Evolutionary conservation across 2,888 invertebrate species (phyloP), one percentile per base, ranked within the genome.

Genomic region (Perizoma affinitatum): DNA sequence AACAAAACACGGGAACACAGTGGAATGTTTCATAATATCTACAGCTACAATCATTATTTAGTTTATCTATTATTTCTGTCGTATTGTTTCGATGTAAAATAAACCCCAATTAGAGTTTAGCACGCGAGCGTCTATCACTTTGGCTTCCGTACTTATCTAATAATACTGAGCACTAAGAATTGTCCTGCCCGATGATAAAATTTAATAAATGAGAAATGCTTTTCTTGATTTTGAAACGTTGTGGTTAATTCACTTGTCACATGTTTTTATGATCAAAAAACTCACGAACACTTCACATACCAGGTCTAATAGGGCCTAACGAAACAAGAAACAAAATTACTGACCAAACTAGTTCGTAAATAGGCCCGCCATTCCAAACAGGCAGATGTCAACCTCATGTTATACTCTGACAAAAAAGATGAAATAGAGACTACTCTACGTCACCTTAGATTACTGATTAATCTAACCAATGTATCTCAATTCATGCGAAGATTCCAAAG

Each of bases 11-110:
- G 69, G 52, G 58, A 72, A 69, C 62, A 68, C 70, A 73, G 70
- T 69, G 70, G 72, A 68, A 66, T 58, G 67, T 77, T 76, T 73
- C 73, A 68, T 66, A 75, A 73, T 72, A 65, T 59, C 68, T 69
- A 69, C 65, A 58, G 66, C 66, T 70, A 70, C 65, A 64, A 63
- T 65, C 61, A 63, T 67, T 67, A 71, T 67, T 73, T 68, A 70
- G 65, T 73, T 68, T 63, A 65, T 63, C 51, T 58, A 61, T 67
- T 48, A 63, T 47, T 59, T 58, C 49, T 58, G 62, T 63, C 49
- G 54, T 62, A 67, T 67, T 67, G 64, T 61, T 61, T 49, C 52
- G 54, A 63, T 60, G 52, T 64, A 62, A 64, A 57, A 67, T 69
- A 64, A 69, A 67, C 62, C 65, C 60, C 66, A 69, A 69, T 67